Evolutionary conservation across 2,888 invertebrate genomes (phyloP).

Genomic region (Elmis aenea): DNA sequence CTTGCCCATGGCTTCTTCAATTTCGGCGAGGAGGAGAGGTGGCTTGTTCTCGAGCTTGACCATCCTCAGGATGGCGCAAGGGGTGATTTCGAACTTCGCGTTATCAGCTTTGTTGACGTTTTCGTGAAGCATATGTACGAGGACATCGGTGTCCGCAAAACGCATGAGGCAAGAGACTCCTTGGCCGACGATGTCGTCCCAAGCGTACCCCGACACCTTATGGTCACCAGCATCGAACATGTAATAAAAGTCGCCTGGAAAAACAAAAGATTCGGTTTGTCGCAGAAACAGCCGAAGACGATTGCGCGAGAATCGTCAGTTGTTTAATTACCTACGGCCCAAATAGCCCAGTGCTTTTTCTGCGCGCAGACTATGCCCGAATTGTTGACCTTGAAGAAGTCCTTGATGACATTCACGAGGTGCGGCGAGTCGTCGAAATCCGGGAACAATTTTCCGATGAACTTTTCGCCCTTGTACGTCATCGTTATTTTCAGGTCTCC

Average conservation of each 20-base stretch:
- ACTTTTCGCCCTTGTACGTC: constrained; percentile 28
- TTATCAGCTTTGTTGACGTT: constrained; percentile 24
- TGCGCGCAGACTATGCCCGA: constrained; percentile 34
- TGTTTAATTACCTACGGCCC: constrained; percentile 29
- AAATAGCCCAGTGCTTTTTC: constrained; percentile 34
- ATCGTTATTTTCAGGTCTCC: constrained; percentile 33
- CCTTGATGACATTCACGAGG: constrained; percentile 21
- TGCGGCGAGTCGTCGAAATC: constrained; percentile 16
- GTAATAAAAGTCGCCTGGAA: constrained; percentile 27
- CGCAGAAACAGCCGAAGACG: background rate
- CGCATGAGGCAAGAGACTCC: constrained; percentile 32
- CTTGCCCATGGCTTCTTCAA: background rate
- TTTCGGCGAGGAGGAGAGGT: background rate
- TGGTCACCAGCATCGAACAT: constrained; percentile 40
- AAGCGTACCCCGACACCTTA: constrained; percentile 32
- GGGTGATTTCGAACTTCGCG: constrained; percentile 19
- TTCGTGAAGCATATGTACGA: constrained; percentile 31
- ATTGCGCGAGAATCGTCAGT: too few relatives aligned
- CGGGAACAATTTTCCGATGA: constrained; percentile 21
- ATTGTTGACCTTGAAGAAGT: constrained; percentile 31
- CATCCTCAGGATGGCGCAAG: constrained; percentile 31
- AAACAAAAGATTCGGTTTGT: background rate
- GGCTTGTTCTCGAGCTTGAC: constrained; percentile 31
- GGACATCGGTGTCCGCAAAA: constrained; percentile 25
- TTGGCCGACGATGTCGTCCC: constrained; percentile 27